A percentile compares a stretch with the other conserved stretches of the same genome.
These are phyloP conservation scores for Cygnus atratus DNA, from an alignment of 2,113 vertebrate species.

Conservation along the genomic window DNA sequence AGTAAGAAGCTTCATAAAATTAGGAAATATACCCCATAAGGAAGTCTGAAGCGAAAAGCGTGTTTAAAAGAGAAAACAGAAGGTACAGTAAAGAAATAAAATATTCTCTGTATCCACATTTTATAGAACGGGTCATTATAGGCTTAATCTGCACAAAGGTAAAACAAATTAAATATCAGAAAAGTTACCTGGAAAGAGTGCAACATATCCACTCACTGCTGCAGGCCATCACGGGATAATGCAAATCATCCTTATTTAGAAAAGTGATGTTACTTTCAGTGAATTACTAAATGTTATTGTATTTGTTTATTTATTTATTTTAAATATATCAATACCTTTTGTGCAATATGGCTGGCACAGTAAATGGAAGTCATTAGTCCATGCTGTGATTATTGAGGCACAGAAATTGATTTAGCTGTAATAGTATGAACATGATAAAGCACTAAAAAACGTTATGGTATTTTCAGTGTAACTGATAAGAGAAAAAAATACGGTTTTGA, in stretches of 20 bases:
- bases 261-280: neutral
- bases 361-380: slow-evolving; percentile 23
- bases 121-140: neutral
- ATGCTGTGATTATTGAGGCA: neutral
- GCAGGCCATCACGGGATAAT: neutral
- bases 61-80: neutral
- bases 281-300: neutral
- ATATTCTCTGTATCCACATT: neutral
- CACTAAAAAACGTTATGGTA: neutral
- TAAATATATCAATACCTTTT: neutral
- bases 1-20: neutral
- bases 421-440: neutral
- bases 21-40: neutral
- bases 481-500: neutral
- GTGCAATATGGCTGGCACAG: neutral
- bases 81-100: neutral
- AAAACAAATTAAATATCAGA: neutral
- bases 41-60: neutral
- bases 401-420: neutral
- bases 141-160: neutral
- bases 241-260: neutral
- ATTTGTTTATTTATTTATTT: neutral
- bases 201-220: neutral
- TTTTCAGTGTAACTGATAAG: neutral
- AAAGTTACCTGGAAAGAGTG: neutral